Evolutionary conservation across 2,797 vertebrate genomes (phyloP).

Genomic region (Anguilla obscura): DNA sequence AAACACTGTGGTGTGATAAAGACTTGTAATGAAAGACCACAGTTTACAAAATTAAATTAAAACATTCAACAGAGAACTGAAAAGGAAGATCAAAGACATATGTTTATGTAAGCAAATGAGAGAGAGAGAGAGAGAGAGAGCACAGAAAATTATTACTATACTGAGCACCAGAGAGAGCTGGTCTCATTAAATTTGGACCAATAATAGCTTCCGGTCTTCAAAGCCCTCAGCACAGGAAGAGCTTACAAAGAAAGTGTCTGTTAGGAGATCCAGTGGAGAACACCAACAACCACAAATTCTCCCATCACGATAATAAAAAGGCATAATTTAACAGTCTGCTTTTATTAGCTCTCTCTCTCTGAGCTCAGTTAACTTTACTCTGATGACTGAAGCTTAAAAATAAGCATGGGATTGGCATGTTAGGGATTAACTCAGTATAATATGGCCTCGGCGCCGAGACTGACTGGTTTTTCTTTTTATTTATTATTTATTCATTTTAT

Average conservation of each 20-base stretch:
- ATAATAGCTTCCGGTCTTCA: background rate
- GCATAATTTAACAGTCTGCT: constrained; percentile 65
- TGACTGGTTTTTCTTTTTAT: constrained; percentile 8
- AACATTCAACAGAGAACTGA: background rate
- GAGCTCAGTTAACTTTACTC: constrained; percentile 48
- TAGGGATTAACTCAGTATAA: constrained; percentile 55
- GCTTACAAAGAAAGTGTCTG: constrained; percentile 11
- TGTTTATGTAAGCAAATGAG: background rate
- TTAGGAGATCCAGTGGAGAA: constrained; percentile 35
- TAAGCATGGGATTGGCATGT: constrained; percentile 54
- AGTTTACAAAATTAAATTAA: background rate
- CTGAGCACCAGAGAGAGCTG: background rate
- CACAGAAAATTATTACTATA: background rate
- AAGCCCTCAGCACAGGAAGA: constrained; percentile 4
- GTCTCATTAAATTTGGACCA: background rate
- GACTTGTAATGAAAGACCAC: background rate
- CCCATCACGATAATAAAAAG: constrained; percentile 65
- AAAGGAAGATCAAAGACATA: background rate
- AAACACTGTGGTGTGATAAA: background rate
- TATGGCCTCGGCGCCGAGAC: constrained; percentile 39
- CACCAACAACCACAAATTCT: constrained; percentile 46
- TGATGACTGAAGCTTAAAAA: constrained; percentile 59
- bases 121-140: too few species aligned
- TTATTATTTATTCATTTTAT: background rate
- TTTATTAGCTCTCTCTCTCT: constrained; percentile 62